phyloP scores from a whole-genome alignment of 2,797 vertebrate species.

The Intellagama lesueurii region DNA sequence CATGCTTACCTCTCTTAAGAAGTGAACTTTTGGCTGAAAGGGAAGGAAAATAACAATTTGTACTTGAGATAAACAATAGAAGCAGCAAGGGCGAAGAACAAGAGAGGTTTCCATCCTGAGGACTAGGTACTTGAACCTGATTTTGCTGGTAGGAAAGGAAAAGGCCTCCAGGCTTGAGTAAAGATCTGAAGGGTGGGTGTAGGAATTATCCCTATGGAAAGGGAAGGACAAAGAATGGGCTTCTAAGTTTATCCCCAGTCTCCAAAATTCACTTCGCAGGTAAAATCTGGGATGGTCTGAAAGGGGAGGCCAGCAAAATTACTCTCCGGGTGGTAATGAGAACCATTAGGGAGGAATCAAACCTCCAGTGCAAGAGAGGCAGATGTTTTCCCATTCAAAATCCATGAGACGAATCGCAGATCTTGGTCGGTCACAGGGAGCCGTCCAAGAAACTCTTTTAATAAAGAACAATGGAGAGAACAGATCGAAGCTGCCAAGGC shows the following conservation, averaged over 20 bases:
- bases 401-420: background rate
- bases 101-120: no score
- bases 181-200: no score
- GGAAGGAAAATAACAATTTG: no score
- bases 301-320: background rate
- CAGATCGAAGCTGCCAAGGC: background rate
- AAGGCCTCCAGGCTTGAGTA: no score
- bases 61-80: no score
- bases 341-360: background rate
- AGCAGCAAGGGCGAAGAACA: no score
- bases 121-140: no score
- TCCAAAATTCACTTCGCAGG: background rate
- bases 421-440: background rate
- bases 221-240: no score
- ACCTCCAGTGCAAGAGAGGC: background rate
- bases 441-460: background rate
- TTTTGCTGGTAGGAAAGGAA: no score
- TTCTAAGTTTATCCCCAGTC: background rate
- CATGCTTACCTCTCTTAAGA: no score
- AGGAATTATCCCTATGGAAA: no score
- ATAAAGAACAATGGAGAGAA: background rate
- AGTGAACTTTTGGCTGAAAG: no score
- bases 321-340: background rate
- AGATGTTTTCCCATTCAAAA: conserved; percentile 13
- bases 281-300: background rate